Conservation (phyloP, 23 tunicate genomes). For the Corella eumyota region DNA sequence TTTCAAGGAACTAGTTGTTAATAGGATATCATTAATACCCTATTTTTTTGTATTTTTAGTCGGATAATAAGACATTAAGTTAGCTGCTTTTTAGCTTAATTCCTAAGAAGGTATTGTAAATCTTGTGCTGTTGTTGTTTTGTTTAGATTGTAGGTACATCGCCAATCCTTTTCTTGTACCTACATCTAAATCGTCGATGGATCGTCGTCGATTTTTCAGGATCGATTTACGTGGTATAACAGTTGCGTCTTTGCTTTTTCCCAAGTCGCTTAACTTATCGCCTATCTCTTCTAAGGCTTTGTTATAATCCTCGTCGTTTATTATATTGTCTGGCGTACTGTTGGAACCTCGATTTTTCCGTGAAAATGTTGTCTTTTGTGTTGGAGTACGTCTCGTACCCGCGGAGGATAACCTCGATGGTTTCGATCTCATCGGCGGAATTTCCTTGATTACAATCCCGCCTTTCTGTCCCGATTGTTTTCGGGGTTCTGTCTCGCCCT, state of each 20-base stretch:
- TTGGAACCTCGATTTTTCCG: too few species aligned
- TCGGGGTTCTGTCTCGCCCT: not conserved
- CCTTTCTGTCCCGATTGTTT: not conserved
- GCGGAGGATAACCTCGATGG: too few species aligned
- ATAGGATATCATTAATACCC: not conserved
- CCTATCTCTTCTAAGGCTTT: constrained; percentile 12
- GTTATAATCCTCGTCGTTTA: too few species aligned
- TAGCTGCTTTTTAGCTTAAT: not conserved
- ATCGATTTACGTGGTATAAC: constrained; percentile 49
- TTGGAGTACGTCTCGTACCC: too few species aligned
- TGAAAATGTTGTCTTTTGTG: too few species aligned
- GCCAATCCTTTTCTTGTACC: constrained; percentile 64
- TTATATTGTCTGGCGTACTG: too few species aligned
- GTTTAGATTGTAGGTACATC: constrained; percentile 46
- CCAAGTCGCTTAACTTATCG: constrained; percentile 20
- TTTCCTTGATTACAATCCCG: too few species aligned
- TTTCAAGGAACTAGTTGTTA: not conserved
- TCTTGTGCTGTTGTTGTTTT: not conserved
- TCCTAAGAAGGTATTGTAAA: not conserved
- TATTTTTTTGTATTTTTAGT: not conserved
- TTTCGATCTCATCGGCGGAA: too few species aligned
- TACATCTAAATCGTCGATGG: constrained; percentile 73
- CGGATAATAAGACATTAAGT: not conserved
- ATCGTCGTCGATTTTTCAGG: constrained; percentile 65
- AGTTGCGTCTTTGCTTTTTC: not conserved